Conservation (phyloP, 2,888 invertebrate genomes). For the Hymenopus coronatus region DNA sequence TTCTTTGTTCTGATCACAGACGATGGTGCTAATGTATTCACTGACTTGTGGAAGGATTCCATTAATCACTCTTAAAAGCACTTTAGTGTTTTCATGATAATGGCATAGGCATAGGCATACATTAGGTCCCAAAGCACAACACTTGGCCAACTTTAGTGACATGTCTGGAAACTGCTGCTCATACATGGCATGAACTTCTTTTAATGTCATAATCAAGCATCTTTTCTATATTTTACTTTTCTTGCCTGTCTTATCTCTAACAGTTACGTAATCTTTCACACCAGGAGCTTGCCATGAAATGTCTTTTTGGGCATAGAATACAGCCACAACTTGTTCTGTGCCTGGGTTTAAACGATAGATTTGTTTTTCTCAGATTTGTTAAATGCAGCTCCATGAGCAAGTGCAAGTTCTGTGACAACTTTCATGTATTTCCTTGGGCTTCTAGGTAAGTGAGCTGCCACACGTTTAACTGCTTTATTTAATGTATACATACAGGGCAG, state of each 20-base stretch:
- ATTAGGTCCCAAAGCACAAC: not conserved
- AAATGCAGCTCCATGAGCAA: too few relatives aligned
- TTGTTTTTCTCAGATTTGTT: not conserved
- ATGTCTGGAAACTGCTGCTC: not conserved
- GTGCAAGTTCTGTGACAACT: too few relatives aligned
- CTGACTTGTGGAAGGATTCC: too few relatives aligned
- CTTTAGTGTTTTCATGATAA: not conserved
- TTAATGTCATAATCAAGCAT: not conserved
- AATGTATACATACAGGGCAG: too few relatives aligned
- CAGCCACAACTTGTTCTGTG: not conserved
- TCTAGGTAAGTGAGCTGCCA: too few relatives aligned
- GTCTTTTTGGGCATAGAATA: not conserved
- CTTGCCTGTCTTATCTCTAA: not conserved
- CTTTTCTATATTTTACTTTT: not conserved
- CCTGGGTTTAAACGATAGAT: not conserved
- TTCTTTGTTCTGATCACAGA: too few relatives aligned
- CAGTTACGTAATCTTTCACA: not conserved
- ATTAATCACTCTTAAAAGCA: not conserved
- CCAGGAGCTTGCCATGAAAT: not conserved
- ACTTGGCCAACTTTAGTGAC: not conserved
- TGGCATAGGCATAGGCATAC: not conserved
- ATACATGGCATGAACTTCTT: not conserved
- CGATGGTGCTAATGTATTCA: too few relatives aligned
- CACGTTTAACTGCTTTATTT: too few relatives aligned
- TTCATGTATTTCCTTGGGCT: too few relatives aligned